Base-by-base conservation (phyloP, 2,888 invertebrate genomes). In the Dexiosoma caninum region DNA sequence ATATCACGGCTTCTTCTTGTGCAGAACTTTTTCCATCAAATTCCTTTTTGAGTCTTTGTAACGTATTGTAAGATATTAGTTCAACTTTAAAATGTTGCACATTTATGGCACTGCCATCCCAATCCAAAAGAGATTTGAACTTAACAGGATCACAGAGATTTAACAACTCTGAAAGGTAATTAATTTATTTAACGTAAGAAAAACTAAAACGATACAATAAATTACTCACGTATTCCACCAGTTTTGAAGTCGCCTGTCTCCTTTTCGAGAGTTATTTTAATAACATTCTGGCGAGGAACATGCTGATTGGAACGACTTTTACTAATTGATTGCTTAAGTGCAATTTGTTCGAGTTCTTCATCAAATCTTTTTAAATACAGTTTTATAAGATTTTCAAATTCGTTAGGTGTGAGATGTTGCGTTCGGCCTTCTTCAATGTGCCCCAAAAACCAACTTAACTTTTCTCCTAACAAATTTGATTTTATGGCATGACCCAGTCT, bases 261-360 rank as follows among this genome's bases (percentile, higher is more conserved):
- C 64, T 92, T 92, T 85, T 95, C 93, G 82, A 94, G 92, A 0
- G 95, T 95, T 85, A 96, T 93, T 85, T 93, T 93, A 53, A 97
- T 94, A 9, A 95, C 92, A 89, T 95, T 94, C 89, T 95, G 94
- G 78, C 97, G 92, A 83, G 94, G 94, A 0, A 94, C 95, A 89
- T 97, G 96, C 86, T 96, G 96, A 83, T 93, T 94, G 84, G 93
- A 94, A 64, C 95, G 92, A 82, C 87, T 85, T 77, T 90, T 90
- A 72, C 94, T 93, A 35, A 97, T 93, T 0, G 94, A 94, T 86
- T 95, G 94, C 86, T 96, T 96, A 14, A 96, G 90, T 12, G 91
- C 90, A 82, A 97, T 96, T 88, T 95, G 95, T 84, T 94, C 94
- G 40, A 96, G 88, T 89, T 96, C 96, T 51, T 94, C 94, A 78